Percentiles rank a stretch among this genome's conserved stretches.
phyloP scores from a whole-genome alignment of 1,140 invertebrate species.

The Bombus confusus region DNA sequence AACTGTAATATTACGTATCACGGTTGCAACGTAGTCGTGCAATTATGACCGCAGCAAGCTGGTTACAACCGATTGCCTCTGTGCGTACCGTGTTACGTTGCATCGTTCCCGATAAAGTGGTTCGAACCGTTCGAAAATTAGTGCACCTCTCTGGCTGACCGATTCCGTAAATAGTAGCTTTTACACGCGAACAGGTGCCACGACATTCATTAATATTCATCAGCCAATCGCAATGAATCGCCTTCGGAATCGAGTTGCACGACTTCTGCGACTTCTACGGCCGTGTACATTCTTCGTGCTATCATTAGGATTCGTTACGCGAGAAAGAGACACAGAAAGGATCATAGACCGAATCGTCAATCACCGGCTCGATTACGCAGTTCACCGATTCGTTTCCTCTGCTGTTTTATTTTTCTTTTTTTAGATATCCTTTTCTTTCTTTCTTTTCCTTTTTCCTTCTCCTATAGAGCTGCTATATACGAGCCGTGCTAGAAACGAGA shows the following conservation, averaged over 20 bases:
- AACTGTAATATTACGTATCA: slow-evolving; percentile 35
- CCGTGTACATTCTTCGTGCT: neutral
- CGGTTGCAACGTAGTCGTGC: slow-evolving; percentile 16
- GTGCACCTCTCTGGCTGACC: slow-evolving; percentile 9
- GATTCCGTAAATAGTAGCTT: slow-evolving; percentile 24
- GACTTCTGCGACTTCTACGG: neutral
- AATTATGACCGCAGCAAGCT: slow-evolving; percentile 41
- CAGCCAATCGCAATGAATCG: neutral
- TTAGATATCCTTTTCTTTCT: neutral
- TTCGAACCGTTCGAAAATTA: slow-evolving; percentile 38
- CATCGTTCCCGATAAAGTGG: slow-evolving; percentile 20
- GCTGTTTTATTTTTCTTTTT: neutral
- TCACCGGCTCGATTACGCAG: neutral
- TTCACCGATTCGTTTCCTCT: slow-evolving; percentile 6
- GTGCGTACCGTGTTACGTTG: neutral
- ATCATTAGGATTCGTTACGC: neutral
- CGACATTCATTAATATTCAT: slow-evolving; percentile 47
- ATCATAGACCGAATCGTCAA: slow-evolving; percentile 10
- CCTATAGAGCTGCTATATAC: neutral
- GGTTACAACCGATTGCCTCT: slow-evolving; percentile 22
- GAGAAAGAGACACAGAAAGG: neutral
- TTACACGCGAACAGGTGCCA: slow-evolving; percentile 8
- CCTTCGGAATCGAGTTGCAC: neutral
- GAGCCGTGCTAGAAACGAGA: slow-evolving; percentile 1
- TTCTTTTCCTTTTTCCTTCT: too few relatives aligned